Percentiles rank a stretch among this genome's conserved stretches.
phyloP scores from a whole-genome alignment of 2,888 invertebrate species.

The Melolontha melolontha region DNA sequence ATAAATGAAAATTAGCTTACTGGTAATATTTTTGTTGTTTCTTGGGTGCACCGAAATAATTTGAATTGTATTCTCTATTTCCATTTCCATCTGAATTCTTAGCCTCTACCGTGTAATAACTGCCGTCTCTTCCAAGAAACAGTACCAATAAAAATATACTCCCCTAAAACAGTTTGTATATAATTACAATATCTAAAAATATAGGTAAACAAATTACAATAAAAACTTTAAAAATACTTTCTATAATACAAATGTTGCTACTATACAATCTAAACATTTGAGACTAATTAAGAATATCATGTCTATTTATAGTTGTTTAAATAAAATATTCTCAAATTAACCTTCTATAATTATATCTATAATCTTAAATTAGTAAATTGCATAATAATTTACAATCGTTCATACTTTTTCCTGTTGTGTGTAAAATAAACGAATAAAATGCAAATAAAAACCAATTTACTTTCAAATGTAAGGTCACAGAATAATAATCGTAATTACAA shows the following conservation, averaged over 20 bases:
- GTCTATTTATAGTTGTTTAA: no score
- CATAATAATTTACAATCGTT: not conserved
- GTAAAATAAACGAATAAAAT: not conserved
- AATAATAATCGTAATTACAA: not conserved
- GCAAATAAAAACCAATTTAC: conserved; percentile 9
- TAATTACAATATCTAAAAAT: no score
- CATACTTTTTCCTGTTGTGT: not conserved
- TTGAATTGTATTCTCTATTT: not conserved
- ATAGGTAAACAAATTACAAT: no score
- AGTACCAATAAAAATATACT: not conserved
- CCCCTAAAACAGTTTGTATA: not conserved
- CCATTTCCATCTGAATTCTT: not conserved
- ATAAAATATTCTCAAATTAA: no score
- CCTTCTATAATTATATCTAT: no score
- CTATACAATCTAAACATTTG: no score
- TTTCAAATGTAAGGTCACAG: conserved; percentile 18
- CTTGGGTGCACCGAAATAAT: conserved; percentile 8
- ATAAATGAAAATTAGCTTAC: not conserved
- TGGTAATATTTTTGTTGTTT: conserved; percentile 26
- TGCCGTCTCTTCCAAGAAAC: not conserved
- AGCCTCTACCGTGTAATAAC: not conserved
- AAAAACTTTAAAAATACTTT: no score
- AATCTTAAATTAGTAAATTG: no score
- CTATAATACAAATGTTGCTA: no score
- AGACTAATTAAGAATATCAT: no score